phyloP scores from a whole-genome alignment of 2,113 vertebrate genomes.

The Gorsachius goisagi region DNA sequence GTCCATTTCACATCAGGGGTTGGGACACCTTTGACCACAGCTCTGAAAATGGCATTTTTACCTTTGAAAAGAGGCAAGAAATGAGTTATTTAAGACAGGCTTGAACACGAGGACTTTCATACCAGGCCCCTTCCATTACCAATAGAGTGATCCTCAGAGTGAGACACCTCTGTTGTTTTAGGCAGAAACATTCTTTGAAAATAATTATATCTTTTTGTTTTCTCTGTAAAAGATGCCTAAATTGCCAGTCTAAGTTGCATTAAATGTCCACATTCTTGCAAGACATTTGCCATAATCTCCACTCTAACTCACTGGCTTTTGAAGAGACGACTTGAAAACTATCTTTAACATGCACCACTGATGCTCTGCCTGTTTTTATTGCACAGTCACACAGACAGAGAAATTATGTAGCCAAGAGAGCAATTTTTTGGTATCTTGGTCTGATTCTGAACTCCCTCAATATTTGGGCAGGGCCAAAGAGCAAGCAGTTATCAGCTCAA shows the following conservation, averaged over 20 bases:
- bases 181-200: neutral
- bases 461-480: neutral
- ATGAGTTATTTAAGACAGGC: neutral
- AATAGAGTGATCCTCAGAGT: neutral
- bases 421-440: neutral
- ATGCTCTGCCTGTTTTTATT: neutral
- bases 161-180: neutral
- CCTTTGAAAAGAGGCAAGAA: constrained; percentile 68
- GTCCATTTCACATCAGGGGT: constrained; percentile 81
- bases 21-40: constrained; percentile 80
- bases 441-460: neutral
- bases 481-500: neutral
- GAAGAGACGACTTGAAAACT: neutral
- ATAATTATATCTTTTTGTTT: neutral
- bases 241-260: neutral
- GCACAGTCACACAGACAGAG: neutral
- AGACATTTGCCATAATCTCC: neutral
- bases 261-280: neutral
- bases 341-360: neutral
- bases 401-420: neutral
- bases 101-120: neutral
- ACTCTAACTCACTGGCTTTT: neutral
- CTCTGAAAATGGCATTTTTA: constrained; percentile 80
- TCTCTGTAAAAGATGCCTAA: neutral
- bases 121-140: neutral